A percentile compares a stretch with the other conserved stretches of the same genome.
Evolutionary conservation across 2,797 vertebrate genomes (phyloP).

Genomic region (Muscicapa comitata): DNA sequence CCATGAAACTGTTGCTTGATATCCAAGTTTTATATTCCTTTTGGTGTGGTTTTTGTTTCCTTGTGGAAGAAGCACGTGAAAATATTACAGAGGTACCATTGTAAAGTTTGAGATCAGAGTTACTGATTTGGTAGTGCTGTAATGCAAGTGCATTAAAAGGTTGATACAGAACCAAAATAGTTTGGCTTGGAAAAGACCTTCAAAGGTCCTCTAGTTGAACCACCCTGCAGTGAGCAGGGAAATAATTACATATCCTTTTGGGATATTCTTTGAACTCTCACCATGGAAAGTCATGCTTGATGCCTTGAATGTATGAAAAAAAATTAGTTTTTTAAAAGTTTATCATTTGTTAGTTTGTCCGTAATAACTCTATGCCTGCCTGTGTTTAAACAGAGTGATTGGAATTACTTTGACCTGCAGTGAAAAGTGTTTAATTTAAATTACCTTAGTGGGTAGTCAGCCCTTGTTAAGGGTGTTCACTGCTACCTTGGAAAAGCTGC

Average conservation of each 20-base stretch:
- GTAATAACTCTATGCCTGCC: background rate
- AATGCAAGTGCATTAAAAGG: background rate
- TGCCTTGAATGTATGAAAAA: background rate
- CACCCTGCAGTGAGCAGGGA: background rate
- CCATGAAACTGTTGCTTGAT: background rate
- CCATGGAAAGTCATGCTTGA: background rate
- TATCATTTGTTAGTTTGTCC: background rate
- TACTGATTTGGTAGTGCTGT: background rate
- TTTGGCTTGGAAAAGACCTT: background rate
- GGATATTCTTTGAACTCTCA: background rate
- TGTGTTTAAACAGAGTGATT: background rate
- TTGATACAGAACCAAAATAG: background rate
- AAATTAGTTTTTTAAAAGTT: background rate
- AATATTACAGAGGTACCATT: background rate
- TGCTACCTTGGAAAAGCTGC: background rate
- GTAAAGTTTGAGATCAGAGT: background rate
- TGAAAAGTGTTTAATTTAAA: background rate
- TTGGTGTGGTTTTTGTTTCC: background rate
- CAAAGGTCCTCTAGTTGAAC: background rate
- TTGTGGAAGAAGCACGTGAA: background rate
- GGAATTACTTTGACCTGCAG: background rate
- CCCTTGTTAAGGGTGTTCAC: background rate
- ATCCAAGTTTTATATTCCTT: background rate
- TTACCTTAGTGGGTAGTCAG: background rate
- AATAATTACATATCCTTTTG: background rate